Base-by-base conservation (phyloP, 2,888 invertebrate species). In the Limnephilus auricula region DNA sequence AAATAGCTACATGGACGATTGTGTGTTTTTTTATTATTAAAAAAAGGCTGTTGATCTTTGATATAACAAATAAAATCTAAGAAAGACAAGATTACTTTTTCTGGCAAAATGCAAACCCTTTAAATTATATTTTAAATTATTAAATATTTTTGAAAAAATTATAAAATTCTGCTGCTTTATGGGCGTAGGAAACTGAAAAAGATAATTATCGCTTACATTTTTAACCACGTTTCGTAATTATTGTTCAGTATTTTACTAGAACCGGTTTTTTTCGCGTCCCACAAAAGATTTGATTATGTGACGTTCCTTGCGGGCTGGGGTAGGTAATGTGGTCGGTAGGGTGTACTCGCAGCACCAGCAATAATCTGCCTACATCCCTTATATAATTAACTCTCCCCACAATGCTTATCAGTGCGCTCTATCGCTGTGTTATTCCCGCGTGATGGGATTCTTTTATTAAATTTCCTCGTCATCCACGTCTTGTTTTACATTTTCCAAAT, bases 401-500 rank as follows among this genome's bases (percentile, higher is more conserved):
- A 18, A 12, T 37, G 15, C 89, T 89, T 89, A 89, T 89, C 89
- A 79, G 18, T 32, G 87, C 87, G 31, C 30, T 89, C 37, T 79
- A 89, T 89, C 89, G 37, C 15, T 79, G 79, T 79, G 30, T 89
- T 89, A 89, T 89, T 89, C 78, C 32, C 50, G 18, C 89, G 40
- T 79, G n/a, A 79, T 79, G 89, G 45, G 89, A 89, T 89, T 89
- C 89, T 79, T 37, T 89, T 79, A 89, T 89, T 89, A 89, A 89
- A 89, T 89, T 79, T 89, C 37, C 40, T 89, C 89, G 34, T 87
- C 65, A 45, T 87, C 31, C 65, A 50, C 34, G 50, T 50, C 65
- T 87, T 87, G 65, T 87, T 87, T 87, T 87, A 87, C 87, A 87
- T 87, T 87, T 87, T 87, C 50, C 87, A 87, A 87, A 65, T 87